Conservation (phyloP, 2,797 vertebrate species). For the Phaenicophaeus curvirostris region DNA sequence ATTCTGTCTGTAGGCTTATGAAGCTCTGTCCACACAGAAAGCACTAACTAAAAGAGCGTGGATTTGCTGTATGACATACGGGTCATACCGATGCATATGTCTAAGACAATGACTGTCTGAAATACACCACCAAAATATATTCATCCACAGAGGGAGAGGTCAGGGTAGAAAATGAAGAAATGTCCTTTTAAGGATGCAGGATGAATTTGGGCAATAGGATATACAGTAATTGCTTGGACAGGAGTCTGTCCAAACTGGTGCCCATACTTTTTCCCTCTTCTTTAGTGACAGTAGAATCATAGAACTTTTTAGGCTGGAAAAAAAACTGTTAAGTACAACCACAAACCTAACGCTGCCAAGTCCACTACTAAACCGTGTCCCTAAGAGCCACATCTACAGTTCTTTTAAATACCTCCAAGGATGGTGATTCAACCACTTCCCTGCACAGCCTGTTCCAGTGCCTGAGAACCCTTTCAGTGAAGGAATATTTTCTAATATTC, state of each 20-base stretch:
- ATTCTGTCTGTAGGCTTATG: not conserved
- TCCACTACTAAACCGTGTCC: too few relatives aligned
- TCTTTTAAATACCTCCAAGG: too few relatives aligned
- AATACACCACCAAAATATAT: not conserved
- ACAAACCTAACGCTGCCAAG: accelerated
- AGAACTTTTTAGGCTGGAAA: not conserved
- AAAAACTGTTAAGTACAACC: not conserved
- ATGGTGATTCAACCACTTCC: too few relatives aligned
- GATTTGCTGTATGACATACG: not conserved
- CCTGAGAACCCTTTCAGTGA: too few relatives aligned
- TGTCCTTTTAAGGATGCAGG: not conserved
- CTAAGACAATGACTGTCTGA: not conserved
- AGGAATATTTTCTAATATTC: too few relatives aligned
- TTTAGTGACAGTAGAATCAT: not conserved
- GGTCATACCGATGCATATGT: not conserved
- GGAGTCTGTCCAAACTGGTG: not conserved
- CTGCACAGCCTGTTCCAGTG: too few relatives aligned
- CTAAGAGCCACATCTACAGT: too few relatives aligned
- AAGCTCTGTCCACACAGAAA: not conserved
- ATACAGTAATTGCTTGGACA: not conserved
- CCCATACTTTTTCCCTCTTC: not conserved
- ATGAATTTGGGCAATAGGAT: not conserved
- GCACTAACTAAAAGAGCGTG: not conserved
- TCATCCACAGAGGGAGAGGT: not conserved
- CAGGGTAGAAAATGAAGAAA: not conserved